Conservation (phyloP, 2,888 invertebrate genomes). For the Cheilosia vernalis region DNA sequence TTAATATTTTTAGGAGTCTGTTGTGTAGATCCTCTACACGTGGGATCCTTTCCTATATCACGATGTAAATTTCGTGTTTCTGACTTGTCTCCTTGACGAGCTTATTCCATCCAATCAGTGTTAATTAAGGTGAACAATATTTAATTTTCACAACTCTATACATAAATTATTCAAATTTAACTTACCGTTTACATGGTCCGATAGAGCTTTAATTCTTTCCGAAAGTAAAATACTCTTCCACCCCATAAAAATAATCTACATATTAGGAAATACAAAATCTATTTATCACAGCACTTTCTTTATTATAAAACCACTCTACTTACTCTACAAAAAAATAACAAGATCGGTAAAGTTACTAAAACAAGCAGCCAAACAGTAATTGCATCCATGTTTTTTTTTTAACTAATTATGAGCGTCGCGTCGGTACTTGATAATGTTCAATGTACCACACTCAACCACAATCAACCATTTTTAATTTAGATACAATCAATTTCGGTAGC, state of each 20-base stretch:
- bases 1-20: no score
- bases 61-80: no score
- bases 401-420: background rate
- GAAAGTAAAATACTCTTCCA: constrained; percentile 36
- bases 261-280: background rate
- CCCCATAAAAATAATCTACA: constrained; percentile 49
- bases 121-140: no score
- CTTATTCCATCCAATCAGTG: no score
- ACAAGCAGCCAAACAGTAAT: constrained; percentile 54
- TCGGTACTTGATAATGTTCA: background rate
- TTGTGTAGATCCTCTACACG: no score
- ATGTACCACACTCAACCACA: constrained; percentile 10
- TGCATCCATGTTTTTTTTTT: constrained; percentile 39
- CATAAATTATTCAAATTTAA: background rate
- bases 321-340: constrained; percentile 48
- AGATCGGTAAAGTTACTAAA: constrained; percentile 44
- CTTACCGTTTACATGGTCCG: constrained; percentile 17
- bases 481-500: background rate
- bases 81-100: no score
- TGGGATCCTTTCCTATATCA: no score
- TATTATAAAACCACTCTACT: background rate
- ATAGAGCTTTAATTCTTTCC: constrained; percentile 30
- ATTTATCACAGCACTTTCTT: background rate
- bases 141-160: no score
- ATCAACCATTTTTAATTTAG: constrained; percentile 40